Evolutionary conservation across 2,888 invertebrate genomes (phyloP), one percentile per base, ranked within the genome.

Genomic region (Lamellibrachia columna): DNA sequence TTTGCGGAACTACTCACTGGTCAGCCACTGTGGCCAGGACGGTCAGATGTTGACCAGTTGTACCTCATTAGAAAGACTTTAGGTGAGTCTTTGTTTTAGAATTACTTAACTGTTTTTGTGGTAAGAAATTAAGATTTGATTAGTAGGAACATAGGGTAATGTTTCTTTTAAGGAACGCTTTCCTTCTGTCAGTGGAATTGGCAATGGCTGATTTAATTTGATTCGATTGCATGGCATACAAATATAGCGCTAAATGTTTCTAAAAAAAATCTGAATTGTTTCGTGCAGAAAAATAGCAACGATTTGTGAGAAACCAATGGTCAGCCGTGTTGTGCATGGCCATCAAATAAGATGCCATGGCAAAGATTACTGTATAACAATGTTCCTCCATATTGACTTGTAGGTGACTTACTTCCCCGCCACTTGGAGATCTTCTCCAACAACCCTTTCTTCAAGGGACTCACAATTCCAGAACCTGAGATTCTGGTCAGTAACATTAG

Each of bases 31-130:
- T 99, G 99, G 99, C 99, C 99, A 0, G 99, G 99, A 90, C 98
- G 99, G 96, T 99, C 99, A 60, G 99, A 99, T 97, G 98, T 99
- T 53, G 99, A 99, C 97, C 99, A 99, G 97, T 97, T 99, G 92
- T 99, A 99, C 97, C 97, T 99, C 95, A 99, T 99, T 96, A 97
- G 99, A 95, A 98, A 98, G 97, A 99, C 99, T 0, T 97, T 99
- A 93, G 99, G 97, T 97, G 75, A 75, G 75, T 75, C 0, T 75
- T 22, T 40, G 40, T 40, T 40, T 40, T 40, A 40, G 40, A 40
- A 40, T 40, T 40, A 40, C 40, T 40, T 40, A 40, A 40, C 40
- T 40, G 40, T 40, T 40, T 40, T 40, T 40, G 40, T 40, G 40
- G 40, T 40, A 40, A 40, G 40, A 40, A 40, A 40, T 40, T 40